These are phyloP conservation scores for Omphaloscelis lunosa DNA, from an alignment of 2,888 invertebrate genomes.

Conservation along the genomic window DNA sequence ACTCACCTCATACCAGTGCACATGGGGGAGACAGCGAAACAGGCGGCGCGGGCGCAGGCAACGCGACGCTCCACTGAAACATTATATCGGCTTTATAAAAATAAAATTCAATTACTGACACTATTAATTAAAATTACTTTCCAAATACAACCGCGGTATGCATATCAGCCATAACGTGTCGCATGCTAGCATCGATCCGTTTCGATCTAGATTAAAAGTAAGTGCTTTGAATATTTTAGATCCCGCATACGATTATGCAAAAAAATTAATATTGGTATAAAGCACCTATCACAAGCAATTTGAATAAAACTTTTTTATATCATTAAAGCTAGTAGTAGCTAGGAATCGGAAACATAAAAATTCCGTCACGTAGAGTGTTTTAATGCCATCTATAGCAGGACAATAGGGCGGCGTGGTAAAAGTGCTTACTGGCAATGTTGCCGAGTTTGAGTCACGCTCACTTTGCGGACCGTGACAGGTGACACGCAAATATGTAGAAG, in stretches of 20 bases:
- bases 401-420: constrained; percentile 86
- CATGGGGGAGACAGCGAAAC: constrained; percentile 80
- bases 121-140: constrained; percentile 59
- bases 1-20: constrained; percentile 89
- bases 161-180: constrained; percentile 44
- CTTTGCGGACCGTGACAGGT: constrained; percentile 67
- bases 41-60: constrained; percentile 77
- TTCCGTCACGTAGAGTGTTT: constrained; percentile 88
- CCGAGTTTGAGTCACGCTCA: constrained; percentile 61
- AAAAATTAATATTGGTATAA: constrained; percentile 59
- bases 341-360: constrained; percentile 89
- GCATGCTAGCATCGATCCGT: constrained; percentile 44
- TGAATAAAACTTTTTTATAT: constrained; percentile 68
- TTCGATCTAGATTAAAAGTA: constrained; percentile 39
- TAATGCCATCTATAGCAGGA: constrained; percentile 85
- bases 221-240: constrained; percentile 45
- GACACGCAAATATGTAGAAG: constrained; percentile 69
- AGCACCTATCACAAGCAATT: constrained; percentile 41
- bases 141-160: constrained; percentile 40
- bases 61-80: constrained; percentile 83
- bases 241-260: constrained; percentile 56
- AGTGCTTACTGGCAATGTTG: constrained; percentile 75
- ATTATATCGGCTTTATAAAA: constrained; percentile 63
- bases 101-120: constrained; percentile 52
- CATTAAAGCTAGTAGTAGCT: constrained; percentile 78